phyloP scores from a whole-genome alignment of 2,888 invertebrate genomes.

The Allophyes oxyacanthae region DNA sequence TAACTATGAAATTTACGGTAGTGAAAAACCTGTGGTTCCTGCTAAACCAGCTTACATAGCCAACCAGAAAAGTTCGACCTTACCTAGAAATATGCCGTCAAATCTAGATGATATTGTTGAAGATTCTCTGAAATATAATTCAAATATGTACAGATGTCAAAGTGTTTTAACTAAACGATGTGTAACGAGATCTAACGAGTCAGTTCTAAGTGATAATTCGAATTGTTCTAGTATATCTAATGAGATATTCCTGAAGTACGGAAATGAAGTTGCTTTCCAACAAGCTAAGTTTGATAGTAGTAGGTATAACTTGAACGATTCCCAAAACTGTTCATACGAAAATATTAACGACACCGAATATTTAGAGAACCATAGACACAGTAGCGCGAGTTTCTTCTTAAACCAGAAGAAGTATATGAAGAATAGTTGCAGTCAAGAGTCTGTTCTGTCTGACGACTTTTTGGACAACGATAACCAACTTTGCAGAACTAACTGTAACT shows the following conservation, averaged over 20 bases:
- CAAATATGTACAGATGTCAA: slow-evolving; percentile 83
- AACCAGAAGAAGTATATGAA: slow-evolving; percentile 91
- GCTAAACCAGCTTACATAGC: slow-evolving; percentile 76
- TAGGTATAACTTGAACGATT: slow-evolving; percentile 84
- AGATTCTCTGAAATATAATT: slow-evolving; percentile 78
- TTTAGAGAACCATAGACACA: slow-evolving; percentile 90
- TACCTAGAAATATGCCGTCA: slow-evolving; percentile 87
- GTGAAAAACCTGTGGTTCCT: slow-evolving; percentile 81
- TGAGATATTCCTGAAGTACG: slow-evolving; percentile 86
- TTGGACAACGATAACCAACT: slow-evolving; percentile 89
- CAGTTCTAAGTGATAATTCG: slow-evolving; percentile 85
- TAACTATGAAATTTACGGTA: slow-evolving; percentile 92
- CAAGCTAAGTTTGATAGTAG: slow-evolving; percentile 82
- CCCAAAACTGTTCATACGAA: slow-evolving; percentile 84
- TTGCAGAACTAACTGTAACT: slow-evolving; percentile 92
- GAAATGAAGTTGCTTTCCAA: slow-evolving; percentile 85
- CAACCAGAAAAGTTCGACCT: slow-evolving; percentile 83
- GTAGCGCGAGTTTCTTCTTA: slow-evolving; percentile 95
- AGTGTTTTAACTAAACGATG: slow-evolving; percentile 88
- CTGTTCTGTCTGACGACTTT: slow-evolving; percentile 92
- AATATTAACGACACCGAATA: slow-evolving; percentile 81
- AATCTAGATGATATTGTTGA: slow-evolving; percentile 88
- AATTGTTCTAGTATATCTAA: slow-evolving; percentile 87
- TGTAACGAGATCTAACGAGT: slow-evolving; percentile 89
- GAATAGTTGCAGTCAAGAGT: slow-evolving; percentile 92